Conservation (phyloP, 2,113 vertebrate genomes). For the Aegotheles bennettii region DNA sequence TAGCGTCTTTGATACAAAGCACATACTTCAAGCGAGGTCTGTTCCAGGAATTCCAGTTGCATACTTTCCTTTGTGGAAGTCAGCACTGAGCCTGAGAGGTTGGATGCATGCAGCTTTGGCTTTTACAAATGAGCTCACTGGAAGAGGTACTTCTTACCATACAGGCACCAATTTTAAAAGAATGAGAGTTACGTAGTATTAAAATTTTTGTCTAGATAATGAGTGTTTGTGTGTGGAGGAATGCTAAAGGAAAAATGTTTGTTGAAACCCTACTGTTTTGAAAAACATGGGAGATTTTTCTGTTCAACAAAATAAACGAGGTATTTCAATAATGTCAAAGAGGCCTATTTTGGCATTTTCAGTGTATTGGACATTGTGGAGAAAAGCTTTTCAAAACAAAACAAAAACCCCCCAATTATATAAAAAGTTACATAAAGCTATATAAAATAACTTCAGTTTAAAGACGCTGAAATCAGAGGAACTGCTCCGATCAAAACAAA, state of each 20-base stretch:
- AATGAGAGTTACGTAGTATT: not conserved
- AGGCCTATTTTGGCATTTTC: not conserved
- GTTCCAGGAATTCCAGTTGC: constrained; percentile 27
- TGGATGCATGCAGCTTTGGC: not conserved
- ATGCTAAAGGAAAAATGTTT: not conserved
- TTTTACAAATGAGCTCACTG: not conserved
- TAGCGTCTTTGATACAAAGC: not conserved
- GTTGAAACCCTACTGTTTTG: not conserved
- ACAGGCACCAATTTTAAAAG: not conserved
- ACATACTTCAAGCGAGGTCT: not conserved
- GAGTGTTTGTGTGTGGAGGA: not conserved
- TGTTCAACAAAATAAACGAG: not conserved
- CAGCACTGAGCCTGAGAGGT: not conserved
- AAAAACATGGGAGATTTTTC: not conserved
- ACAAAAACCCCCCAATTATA: too few species aligned
- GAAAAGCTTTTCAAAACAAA: not conserved
- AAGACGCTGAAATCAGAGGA: not conserved
- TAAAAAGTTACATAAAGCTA: not conserved
- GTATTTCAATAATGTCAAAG: not conserved
- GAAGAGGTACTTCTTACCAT: not conserved
- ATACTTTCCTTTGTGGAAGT: constrained; percentile 15
- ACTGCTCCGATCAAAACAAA: not conserved
- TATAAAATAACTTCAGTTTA: not conserved
- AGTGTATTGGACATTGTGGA: not conserved
- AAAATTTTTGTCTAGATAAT: constrained; percentile 21